Evolutionary conservation across 2,888 invertebrate species (phyloP), one percentile per base, ranked within the genome.

Genomic region (Spisula subtruncata): DNA sequence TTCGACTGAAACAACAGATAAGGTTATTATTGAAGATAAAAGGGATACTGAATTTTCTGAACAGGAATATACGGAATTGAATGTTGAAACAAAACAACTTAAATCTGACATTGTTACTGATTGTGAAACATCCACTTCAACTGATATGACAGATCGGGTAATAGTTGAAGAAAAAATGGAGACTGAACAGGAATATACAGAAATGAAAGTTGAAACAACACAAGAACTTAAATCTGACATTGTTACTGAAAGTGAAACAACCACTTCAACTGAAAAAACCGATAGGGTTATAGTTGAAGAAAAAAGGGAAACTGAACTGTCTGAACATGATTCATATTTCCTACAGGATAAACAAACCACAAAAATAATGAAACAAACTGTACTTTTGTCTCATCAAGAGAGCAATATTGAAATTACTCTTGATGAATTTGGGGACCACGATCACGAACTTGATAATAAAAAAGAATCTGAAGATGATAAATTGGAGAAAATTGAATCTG

Each of bases 351-450:
- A 75, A 86, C 29, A 85, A 83, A 46, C 60, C 41, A 80, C 66
- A 29, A 71, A 81, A 66, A 51, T 90, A 12, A 87, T 75, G 51
- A 89, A 91, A 79, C 83, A 92, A 81, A 92, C 86, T 79, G 91
- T 92, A 20, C 56, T 92, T 1, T 83, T 92, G 29, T 92, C 92
- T 46, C 86, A 91, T 41, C 92, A 92, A 79, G 92, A 92, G 86
- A 92, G 92, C 79, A 91, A 92, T 81, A 92, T 91, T 86, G 92
- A 92, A 89, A 91, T 91, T 54, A 91, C 92, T 80, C 80, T 91
- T 48, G 90, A 89, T 88, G 92, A 92, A 89, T 92, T 85, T 75
- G 89, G 89, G 20, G 93, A 92, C 54, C 66, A 88, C 83, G 85
- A 83, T 75, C 35, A 81, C 51, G 79, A 81, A 16, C 83, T 51